phyloP scores from a whole-genome alignment of 1,140 invertebrate genomes.

The Dinoponera quadriceps region DNA sequence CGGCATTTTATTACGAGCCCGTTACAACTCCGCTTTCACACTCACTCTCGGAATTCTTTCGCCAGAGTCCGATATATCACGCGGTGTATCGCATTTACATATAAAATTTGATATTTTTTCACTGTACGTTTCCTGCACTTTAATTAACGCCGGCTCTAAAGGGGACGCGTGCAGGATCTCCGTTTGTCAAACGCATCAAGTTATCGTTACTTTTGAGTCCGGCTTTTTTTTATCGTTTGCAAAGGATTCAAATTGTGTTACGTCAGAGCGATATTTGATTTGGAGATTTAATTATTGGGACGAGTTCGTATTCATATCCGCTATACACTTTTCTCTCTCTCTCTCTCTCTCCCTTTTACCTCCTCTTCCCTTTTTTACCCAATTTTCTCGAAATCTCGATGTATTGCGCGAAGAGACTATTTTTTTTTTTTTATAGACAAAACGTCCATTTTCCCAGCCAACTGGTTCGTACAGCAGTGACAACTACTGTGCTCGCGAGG shows the following conservation, averaged over 20 bases:
- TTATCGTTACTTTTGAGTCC: background rate
- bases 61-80: background rate
- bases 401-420: background rate
- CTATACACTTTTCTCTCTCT: background rate
- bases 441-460: background rate
- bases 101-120: constrained; percentile 17
- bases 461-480: background rate
- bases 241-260: background rate
- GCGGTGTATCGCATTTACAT: constrained; percentile 22
- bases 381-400: background rate
- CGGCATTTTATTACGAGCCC: constrained; percentile 42
- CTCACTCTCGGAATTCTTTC: constrained; percentile 18
- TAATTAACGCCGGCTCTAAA: constrained; percentile 17
- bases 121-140: background rate
- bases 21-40: constrained; percentile 47
- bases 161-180: background rate
- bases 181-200: background rate
- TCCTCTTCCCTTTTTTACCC: too few species aligned
- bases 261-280: background rate
- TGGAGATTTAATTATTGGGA: constrained; percentile 9
- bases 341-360: too few species aligned
- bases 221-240: background rate
- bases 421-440: constrained; percentile 5
- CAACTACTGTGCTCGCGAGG: background rate
- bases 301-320: background rate